phyloP scores from a whole-genome alignment of 64 coral and sea anemone species.

The Pachyseris speciosa region DNA sequence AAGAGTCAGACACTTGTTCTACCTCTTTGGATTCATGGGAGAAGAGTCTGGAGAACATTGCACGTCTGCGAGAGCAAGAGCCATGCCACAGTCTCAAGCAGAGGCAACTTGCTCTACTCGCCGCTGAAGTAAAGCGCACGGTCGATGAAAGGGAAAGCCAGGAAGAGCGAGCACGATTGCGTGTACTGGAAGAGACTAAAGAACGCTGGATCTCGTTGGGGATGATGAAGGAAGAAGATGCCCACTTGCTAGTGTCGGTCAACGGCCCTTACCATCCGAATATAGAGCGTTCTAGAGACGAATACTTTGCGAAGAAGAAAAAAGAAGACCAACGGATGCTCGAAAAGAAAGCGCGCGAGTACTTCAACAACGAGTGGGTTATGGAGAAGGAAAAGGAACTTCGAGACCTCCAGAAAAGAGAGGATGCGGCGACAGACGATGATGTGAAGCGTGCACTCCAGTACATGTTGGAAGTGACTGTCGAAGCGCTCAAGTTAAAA shows the following conservation, averaged over 20 bases:
- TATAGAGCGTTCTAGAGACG: neutral
- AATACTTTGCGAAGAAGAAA: neutral
- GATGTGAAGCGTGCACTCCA: neutral
- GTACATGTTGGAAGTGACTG: neutral
- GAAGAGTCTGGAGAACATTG: neutral
- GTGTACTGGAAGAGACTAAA: neutral
- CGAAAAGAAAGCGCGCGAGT: neutral
- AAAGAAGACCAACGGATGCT: neutral
- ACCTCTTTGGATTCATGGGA: neutral
- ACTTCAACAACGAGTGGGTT: neutral
- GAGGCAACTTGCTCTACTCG: neutral
- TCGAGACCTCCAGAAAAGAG: neutral
- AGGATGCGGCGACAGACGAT: neutral
- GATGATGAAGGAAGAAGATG: neutral
- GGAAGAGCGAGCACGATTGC: neutral
- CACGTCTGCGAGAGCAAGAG: neutral
- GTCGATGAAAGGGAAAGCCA: neutral
- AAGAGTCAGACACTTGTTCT: neutral
- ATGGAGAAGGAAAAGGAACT: neutral
- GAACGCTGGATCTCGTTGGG: neutral
- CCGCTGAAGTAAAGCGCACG: neutral
- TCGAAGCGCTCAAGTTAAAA: neutral
- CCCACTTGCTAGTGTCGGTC: neutral
- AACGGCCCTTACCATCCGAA: neutral
- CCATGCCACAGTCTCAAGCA: neutral